These are phyloP conservation scores for Aurelia sp. DNA, from an alignment of 30 jellyfish, hydroid and myxozoan genomes.

Conservation along the genomic window DNA sequence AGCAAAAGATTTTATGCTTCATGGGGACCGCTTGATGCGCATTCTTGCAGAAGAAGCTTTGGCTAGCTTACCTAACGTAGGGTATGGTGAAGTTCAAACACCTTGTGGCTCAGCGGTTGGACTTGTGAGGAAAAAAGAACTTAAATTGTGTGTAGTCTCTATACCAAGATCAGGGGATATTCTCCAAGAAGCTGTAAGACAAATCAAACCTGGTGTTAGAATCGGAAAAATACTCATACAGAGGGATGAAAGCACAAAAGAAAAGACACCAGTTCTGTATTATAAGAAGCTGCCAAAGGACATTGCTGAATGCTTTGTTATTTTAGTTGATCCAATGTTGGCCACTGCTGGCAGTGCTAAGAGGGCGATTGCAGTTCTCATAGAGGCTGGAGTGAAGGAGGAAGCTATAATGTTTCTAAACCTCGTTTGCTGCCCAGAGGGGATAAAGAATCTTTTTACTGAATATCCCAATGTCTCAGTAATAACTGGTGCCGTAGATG, in stretches of 20 bases:
- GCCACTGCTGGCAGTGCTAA: constrained; percentile 97
- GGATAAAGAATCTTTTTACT: constrained; percentile 53
- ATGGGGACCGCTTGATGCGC: constrained; percentile 95
- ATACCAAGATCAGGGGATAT: constrained; percentile 93
- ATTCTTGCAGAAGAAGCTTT: constrained; percentile 94
- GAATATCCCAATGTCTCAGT: constrained; percentile 80
- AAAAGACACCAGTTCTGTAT: constrained; percentile 78
- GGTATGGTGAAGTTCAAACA: constrained; percentile 76
- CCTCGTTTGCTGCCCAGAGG: constrained; percentile 94
- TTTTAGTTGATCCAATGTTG: constrained; percentile 94
- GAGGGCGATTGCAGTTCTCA: constrained; percentile 80
- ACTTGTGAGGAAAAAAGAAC: constrained; percentile 50
- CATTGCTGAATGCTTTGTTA: constrained; percentile 81
- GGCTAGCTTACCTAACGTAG: constrained; percentile 78
- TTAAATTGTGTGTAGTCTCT: constrained; percentile 83
- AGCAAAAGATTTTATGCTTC: constrained; percentile 79
- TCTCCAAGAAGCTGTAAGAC: constrained; percentile 94
- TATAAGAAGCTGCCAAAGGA: constrained; percentile 87
- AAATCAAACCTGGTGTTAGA: constrained; percentile 85
- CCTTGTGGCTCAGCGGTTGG: constrained; percentile 90
- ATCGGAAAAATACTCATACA: constrained; percentile 90
- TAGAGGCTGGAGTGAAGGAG: constrained; percentile 93
- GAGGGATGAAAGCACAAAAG: constrained; percentile 84
- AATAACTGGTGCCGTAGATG: constrained; percentile 86
- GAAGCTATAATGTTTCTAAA: constrained; percentile 79